Base-by-base conservation (phyloP, 2,113 vertebrate species). In the Neopipo cinnamomea region DNA sequence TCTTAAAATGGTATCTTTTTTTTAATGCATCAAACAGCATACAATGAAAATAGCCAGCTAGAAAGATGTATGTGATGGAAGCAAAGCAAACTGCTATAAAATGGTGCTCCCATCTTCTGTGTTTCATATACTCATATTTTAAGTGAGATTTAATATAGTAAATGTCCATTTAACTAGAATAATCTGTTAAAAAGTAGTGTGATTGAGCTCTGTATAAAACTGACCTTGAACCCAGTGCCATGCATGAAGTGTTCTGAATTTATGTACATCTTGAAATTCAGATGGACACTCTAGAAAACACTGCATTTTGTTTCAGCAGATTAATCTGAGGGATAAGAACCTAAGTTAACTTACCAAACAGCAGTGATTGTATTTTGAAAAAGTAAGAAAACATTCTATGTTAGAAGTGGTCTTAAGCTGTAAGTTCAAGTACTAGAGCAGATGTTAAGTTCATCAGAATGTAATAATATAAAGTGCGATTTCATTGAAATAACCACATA, bases 11-110 rank as follows among this genome's bases (percentile, higher is more conserved):
- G 6, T 41, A 10, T 35, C 15, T 71, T 52, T 53, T 74, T 83
- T 49, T 72, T 55, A 66, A 39, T 1, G 3, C 24, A 8, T 72
- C 0, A 0, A 85, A 50, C 6, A 70, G 7, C 18, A 14, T 61
- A 35, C 21, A 66, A 15, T 66, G 72, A 79, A 92, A 74, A 66
- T 27, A 66, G 22, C 22, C 44, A 41, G 31, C 30, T 50, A 35
- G 59, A 67, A 90, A 50, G 15, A 59, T 62, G 4, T 15, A 18
- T 11, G 9, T 59, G 12, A 52, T 28, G 58, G 23, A 85, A 77
- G 18, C 61, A 50, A 42, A 68, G 37, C 58, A 50, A 85, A 53
- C n/a, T 55, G 13, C 52, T 83, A 5, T 4, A 46, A 78, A 30
- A 35, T 74, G 27, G 28, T 59, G 5, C 11, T 81, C 3, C 35